Percentiles rank a stretch among this genome's conserved stretches.
These are phyloP conservation scores for Kuschelorhynchus macadamiae DNA, from an alignment of 2,888 invertebrate genomes.

Conservation along the genomic window DNA sequence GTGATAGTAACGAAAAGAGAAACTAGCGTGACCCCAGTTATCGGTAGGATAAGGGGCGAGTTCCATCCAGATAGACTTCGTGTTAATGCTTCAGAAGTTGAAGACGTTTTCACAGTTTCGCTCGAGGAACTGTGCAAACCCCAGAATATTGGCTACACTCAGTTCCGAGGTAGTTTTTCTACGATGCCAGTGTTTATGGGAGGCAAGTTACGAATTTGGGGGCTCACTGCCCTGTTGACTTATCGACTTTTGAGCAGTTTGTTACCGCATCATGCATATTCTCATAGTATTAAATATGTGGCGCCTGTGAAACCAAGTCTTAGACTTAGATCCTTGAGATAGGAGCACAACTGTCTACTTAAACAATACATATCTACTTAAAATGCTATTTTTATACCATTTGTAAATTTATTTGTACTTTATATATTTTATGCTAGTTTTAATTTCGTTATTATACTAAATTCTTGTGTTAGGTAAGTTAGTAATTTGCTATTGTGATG, in stretches of 20 bases:
- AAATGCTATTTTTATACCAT: constrained; percentile 1
- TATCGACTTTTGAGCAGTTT: constrained; percentile 79
- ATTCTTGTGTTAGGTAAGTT: too few species aligned
- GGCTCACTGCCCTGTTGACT: constrained; percentile 83
- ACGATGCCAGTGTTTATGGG: constrained; percentile 77
- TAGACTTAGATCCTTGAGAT: too few species aligned
- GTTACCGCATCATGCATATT: constrained; percentile 75
- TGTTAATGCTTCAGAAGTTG: constrained; percentile 81
- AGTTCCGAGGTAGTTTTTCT: constrained; percentile 74
- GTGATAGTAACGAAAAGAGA: constrained; percentile 70
- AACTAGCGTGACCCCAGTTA: constrained; percentile 79
- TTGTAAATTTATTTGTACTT: too few species aligned
- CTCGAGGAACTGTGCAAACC: constrained; percentile 77
- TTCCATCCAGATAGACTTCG: constrained; percentile 72
- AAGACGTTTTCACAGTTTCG: constrained; percentile 80
- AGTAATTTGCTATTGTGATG: too few species aligned
- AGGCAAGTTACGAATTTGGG: constrained; percentile 79
- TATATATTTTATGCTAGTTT: not conserved
- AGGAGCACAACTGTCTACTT: too few species aligned
- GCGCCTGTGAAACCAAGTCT: constrained; percentile 55
- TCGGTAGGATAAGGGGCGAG: constrained; percentile 75
- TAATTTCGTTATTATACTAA: not conserved
- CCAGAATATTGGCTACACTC: constrained; percentile 76
- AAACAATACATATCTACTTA: not conserved
- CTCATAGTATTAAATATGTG: constrained; percentile 68